A percentile compares a stretch with the other conserved stretches of the same genome.
Evolutionary conservation across 2,888 invertebrate species (phyloP).

Genomic region (Habrosyne pyritoides): DNA sequence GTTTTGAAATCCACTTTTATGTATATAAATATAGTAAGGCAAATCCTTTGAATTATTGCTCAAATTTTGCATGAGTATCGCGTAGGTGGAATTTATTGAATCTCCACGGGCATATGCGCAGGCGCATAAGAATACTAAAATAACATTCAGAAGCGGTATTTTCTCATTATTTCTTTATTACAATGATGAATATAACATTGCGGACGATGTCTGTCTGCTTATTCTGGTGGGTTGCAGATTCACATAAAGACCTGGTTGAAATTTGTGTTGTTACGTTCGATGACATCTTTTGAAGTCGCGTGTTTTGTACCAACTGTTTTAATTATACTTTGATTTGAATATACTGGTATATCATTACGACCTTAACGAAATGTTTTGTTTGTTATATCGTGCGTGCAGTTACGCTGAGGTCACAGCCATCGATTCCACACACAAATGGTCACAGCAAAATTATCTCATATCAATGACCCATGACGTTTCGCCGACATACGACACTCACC

Average conservation of each 20-base stretch:
- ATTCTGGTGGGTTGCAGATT: background rate
- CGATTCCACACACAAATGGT: conserved; percentile 1
- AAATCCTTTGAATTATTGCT: background rate
- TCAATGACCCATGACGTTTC: background rate
- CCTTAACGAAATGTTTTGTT: background rate
- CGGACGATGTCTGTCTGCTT: background rate
- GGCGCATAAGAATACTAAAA: background rate
- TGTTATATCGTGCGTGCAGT: background rate
- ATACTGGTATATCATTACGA: background rate
- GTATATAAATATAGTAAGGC: background rate
- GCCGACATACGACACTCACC: background rate
- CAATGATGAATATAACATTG: background rate
- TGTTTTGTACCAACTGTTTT: background rate
- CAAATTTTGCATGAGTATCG: background rate
- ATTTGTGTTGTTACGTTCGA: background rate
- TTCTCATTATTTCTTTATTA: background rate
- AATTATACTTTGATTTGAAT: background rate
- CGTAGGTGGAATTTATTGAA: background rate
- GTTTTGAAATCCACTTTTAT: background rate
- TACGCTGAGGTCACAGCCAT: background rate
- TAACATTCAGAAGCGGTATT: background rate
- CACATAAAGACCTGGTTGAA: background rate
- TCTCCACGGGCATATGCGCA: background rate
- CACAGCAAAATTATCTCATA: background rate
- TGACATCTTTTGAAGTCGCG: background rate